Evolutionary conservation across 2,113 vertebrate genomes (phyloP).

Genomic region (Rhabdornis inornatus): DNA sequence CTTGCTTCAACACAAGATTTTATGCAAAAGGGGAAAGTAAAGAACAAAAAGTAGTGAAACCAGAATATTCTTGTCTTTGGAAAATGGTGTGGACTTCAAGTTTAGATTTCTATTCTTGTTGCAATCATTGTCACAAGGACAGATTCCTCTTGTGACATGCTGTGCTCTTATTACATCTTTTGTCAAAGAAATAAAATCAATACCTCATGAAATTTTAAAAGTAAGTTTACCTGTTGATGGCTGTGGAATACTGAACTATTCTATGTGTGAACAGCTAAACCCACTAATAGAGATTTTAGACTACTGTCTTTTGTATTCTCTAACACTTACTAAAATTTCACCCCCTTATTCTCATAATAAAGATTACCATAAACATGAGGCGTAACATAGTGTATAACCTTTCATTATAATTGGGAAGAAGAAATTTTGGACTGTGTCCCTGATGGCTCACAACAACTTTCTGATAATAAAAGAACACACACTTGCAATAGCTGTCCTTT

Average conservation of each 20-base stretch:
- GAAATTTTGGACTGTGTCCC: neutral
- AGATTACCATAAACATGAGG: neutral
- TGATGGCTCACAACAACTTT: neutral
- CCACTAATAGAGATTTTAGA: neutral
- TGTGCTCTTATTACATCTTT: constrained; percentile 2
- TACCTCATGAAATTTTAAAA: constrained; percentile 26
- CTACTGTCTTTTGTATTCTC: neutral
- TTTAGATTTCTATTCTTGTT: neutral
- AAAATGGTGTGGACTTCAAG: neutral
- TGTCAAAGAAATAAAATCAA: constrained; percentile 23
- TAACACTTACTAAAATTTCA: neutral
- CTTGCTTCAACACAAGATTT: neutral
- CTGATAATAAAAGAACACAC: neutral
- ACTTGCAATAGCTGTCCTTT: neutral
- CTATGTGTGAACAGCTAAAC: neutral
- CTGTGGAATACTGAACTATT: neutral
- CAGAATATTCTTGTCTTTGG: neutral
- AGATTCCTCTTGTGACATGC: neutral
- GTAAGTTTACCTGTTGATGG: neutral
- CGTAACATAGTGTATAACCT: neutral
- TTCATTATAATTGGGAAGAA: neutral
- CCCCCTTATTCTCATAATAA: neutral
- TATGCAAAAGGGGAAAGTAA: neutral
- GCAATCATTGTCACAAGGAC: neutral
- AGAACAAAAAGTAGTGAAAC: neutral